phyloP scores from a whole-genome alignment of 2,797 vertebrate species.

The Scomberomorus guttatus region DNA sequence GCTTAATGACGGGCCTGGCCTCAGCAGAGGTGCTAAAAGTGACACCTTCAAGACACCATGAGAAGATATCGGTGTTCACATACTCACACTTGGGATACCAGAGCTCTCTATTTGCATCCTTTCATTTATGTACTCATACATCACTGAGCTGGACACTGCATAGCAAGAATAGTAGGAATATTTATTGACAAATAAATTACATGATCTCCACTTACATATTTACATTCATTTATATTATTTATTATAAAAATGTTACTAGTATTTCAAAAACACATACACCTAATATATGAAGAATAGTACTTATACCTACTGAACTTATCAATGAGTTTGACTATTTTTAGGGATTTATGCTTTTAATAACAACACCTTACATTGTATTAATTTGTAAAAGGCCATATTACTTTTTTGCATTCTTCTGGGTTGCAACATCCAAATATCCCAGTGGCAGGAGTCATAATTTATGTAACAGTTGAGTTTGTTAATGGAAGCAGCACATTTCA shows the following conservation, averaged over 20 bases:
- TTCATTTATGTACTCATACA: neutral
- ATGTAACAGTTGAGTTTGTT: neutral
- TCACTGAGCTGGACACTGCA: conserved; percentile 11
- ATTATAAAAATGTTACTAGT: neutral
- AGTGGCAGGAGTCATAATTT: neutral
- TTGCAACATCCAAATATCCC: neutral
- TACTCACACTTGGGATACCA: conserved; percentile 10
- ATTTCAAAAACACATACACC: conserved; percentile 15
- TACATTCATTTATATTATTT: conserved; percentile 61
- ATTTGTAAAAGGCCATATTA: neutral
- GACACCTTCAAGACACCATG: conserved; percentile 46
- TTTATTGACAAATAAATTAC: conserved; percentile 76
- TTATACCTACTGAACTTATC: neutral
- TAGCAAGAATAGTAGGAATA: conserved; percentile 16
- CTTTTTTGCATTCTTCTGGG: neutral
- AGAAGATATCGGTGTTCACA: conserved; percentile 39
- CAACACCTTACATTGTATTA: neutral
- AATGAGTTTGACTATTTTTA: neutral
- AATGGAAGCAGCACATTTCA: neutral
- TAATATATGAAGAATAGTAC: neutral
- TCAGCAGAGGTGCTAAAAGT: conserved; percentile 65
- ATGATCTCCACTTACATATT: conserved; percentile 62
- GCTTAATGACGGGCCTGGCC: conserved; percentile 24
- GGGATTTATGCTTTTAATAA: neutral
- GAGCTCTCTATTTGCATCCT: neutral